These are phyloP conservation scores for Tachyglossus aculeatus DNA, from an alignment of 2,797 vertebrate genomes.

Conservation along the genomic window DNA sequence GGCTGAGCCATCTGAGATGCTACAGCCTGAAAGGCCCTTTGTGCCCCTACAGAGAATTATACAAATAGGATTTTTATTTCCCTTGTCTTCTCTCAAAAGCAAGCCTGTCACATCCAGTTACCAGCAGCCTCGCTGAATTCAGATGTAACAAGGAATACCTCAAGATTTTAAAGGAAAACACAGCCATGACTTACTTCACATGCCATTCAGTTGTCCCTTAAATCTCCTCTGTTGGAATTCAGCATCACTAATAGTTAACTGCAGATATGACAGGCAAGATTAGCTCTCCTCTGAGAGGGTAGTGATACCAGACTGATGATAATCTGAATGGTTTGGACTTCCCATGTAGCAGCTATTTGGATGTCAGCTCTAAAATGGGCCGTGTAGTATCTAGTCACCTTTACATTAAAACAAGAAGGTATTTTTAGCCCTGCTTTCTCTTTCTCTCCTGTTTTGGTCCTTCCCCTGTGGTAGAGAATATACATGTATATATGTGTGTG, in stretches of 20 bases:
- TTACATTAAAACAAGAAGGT: constrained; percentile 24
- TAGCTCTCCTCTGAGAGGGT: constrained; percentile 6
- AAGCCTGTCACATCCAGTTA: constrained; percentile 38
- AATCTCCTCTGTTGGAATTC: constrained; percentile 20
- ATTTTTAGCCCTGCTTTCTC: constrained; percentile 46
- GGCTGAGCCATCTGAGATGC: neutral
- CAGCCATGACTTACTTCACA: constrained; percentile 12
- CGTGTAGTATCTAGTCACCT: constrained; percentile 29
- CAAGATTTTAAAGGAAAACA: constrained; percentile 38
- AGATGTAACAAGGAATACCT: constrained; percentile 35
- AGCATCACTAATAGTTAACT: constrained; percentile 30
- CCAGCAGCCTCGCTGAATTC: constrained; percentile 24
- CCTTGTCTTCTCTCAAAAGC: constrained; percentile 35
- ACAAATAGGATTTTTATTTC: constrained; percentile 23
- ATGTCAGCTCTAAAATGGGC: constrained; percentile 16
- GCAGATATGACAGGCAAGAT: constrained; percentile 20
- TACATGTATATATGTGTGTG: no score
- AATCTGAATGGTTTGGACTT: constrained; percentile 1
- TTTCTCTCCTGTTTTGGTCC: constrained; percentile 26
- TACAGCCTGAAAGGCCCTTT: constrained; percentile 29
- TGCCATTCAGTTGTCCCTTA: constrained; percentile 36
- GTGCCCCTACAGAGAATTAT: constrained; percentile 37
- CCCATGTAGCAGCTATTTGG: constrained; percentile 16
- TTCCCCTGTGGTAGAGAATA: constrained; percentile 34
- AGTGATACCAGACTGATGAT: constrained; percentile 3